These are phyloP conservation scores for Oxygymnocypris stewartii DNA, from an alignment of 2,113 vertebrate species.

Conservation along the genomic window DNA sequence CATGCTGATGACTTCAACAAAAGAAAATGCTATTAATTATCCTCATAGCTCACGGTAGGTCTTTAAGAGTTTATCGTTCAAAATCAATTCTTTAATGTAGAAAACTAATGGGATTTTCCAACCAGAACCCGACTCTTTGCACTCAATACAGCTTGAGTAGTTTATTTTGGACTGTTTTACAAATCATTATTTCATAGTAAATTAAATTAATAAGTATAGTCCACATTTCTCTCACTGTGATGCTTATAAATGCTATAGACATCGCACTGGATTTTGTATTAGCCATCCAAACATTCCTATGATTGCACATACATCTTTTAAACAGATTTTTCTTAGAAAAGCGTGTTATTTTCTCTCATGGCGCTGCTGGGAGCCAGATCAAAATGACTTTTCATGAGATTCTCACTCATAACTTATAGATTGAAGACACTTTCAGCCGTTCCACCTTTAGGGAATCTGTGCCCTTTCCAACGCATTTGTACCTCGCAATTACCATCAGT, in stretches of 20 bases:
- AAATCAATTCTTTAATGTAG: not conserved
- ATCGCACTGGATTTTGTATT: not conserved
- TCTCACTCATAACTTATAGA: constrained; percentile 33
- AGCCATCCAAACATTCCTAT: not conserved
- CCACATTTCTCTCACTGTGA: not conserved
- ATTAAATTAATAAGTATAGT: not conserved
- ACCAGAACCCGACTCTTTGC: too few relatives aligned
- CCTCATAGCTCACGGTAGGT: not conserved
- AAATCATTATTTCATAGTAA: not conserved
- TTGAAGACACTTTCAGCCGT: constrained; percentile 14
- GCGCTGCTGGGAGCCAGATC: not conserved
- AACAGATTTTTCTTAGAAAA: not conserved
- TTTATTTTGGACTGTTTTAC: not conserved
- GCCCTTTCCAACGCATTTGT: constrained; percentile 47
- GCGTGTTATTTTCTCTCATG: not conserved
- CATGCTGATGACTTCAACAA: not conserved
- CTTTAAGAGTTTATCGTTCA: not conserved
- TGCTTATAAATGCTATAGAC: not conserved
- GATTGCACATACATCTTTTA: not conserved
- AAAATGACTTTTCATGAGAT: constrained; percentile 1
- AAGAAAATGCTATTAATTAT: not conserved
- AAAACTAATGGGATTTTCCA: not conserved
- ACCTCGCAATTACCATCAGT: constrained; percentile 47
- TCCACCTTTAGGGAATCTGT: constrained; percentile 23
- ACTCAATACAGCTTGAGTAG: not conserved